Percentiles rank a stretch among this genome's conserved stretches.
Evolutionary conservation across 2,113 vertebrate species (phyloP).

Genomic region (Origma solitaria): DNA sequence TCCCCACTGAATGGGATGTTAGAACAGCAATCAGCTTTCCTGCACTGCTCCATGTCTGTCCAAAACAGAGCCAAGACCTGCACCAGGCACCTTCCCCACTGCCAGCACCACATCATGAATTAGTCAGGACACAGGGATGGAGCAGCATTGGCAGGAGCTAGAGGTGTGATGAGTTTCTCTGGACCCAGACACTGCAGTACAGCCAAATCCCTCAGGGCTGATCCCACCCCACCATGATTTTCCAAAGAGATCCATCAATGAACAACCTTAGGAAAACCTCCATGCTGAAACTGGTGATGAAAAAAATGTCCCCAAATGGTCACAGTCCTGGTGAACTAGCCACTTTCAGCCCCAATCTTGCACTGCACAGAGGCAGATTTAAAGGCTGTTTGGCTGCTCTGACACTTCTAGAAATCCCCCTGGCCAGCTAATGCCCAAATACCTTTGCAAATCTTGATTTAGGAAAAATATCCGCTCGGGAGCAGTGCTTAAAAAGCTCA

Average conservation of each 20-base stretch:
- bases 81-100: not conserved
- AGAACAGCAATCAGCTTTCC: not conserved
- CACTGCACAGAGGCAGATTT: not conserved
- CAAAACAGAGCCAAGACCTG: not conserved
- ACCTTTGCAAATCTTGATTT: conserved; percentile 44
- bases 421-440: not conserved
- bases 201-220: not conserved
- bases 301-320: not conserved
- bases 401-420: not conserved
- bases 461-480: not conserved
- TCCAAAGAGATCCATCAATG: not conserved
- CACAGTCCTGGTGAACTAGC: not conserved
- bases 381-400: not conserved
- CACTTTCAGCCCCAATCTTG: not conserved
- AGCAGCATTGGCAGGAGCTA: not conserved
- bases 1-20: not conserved
- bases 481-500: conserved; percentile 26
- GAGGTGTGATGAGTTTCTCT: not conserved
- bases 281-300: not conserved
- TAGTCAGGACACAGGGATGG: not conserved
- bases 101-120: not conserved
- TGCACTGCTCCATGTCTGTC: not conserved
- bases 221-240: not conserved
- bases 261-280: not conserved
- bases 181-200: not conserved